Base-by-base conservation (phyloP, 2,113 vertebrate species). In the Perca schrenkii region DNA sequence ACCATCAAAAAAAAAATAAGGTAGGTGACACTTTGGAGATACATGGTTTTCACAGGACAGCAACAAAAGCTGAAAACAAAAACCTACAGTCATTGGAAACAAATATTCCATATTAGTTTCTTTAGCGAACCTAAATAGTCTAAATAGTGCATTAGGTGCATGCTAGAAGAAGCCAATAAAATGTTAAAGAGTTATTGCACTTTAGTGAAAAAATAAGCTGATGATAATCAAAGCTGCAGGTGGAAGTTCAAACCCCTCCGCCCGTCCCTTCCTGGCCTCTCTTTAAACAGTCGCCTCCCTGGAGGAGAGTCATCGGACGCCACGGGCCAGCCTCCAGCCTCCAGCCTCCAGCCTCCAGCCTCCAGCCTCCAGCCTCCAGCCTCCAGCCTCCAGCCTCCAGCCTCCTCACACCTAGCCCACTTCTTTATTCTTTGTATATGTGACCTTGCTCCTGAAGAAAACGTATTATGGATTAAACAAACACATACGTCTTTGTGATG, bases 141-240 rank as follows among this genome's bases (percentile, higher is more conserved):
- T 3, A 31, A 19, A 21, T 7, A 14, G 1, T 13, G 4, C 4
- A 3, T 49, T 19, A 40, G 50, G 4, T 15, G 75, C 10, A 70
- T 25, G 40, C 16, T 68, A 28, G 15, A 28, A 65, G 12, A 50
- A 7, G 53, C 54, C 49, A 28, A 21, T 46, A 31, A 61, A 79
- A 31, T 28, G 19, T 10, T 43, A 11, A 43, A 80, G 69, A 69
- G 79, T 80, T 74, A 5, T 47, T 54, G 22, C 47, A 25, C 56
- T 61, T 68, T 68, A 50, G 93, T 94, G 94, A 94, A 83, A 91
- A 87, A 88, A 92, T 95, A 94, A 95, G 94, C 94, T 94, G 95
- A 54, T 94, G 91, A 92, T 93, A 93, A 95, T 86, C 82, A 89
- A 90, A 95, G 94, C 95, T 97, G 97, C 97, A 98, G 96, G 96